phyloP scores from a whole-genome alignment of 2,113 vertebrate genomes.

The Otis tarda region DNA sequence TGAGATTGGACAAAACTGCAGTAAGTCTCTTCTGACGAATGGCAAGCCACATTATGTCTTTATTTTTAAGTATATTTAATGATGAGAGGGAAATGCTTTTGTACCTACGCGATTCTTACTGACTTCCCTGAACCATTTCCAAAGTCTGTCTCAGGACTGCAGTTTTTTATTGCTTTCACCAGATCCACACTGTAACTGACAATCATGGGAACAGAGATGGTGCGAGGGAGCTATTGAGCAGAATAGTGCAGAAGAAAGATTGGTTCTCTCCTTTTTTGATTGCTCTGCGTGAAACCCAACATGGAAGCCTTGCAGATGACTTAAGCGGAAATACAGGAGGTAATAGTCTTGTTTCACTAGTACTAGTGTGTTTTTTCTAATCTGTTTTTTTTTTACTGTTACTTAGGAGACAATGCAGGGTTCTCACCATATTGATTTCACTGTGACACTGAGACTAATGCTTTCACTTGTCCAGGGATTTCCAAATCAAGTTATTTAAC shows the following conservation, averaged over 20 bases:
- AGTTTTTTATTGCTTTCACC: slow-evolving; percentile 19
- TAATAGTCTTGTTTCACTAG: slow-evolving; percentile 16
- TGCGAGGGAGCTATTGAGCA: slow-evolving; percentile 80
- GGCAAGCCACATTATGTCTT: neutral
- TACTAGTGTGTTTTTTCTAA: neutral
- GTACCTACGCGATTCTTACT: neutral
- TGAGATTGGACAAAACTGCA: neutral
- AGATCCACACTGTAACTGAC: slow-evolving; percentile 72
- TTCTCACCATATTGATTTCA: neutral
- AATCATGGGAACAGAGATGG: slow-evolving; percentile 68
- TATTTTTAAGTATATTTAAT: neutral
- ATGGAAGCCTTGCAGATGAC: slow-evolving; percentile 65
- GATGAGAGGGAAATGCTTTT: neutral
- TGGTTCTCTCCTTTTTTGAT: slow-evolving; percentile 87
- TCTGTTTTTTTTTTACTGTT: neutral
- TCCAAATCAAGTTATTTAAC: neutral
- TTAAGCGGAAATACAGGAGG: slow-evolving; percentile 73
- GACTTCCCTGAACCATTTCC: neutral
- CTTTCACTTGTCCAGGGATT: neutral
- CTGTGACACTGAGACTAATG: neutral
- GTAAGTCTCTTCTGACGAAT: neutral
- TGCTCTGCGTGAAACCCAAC: slow-evolving; percentile 74
- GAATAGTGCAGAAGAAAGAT: slow-evolving; percentile 80
- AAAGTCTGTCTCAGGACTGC: neutral
- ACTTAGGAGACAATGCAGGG: neutral